These are phyloP conservation scores for Neuroterus valhalla DNA, from an alignment of 1,140 invertebrate genomes.

Conservation along the genomic window DNA sequence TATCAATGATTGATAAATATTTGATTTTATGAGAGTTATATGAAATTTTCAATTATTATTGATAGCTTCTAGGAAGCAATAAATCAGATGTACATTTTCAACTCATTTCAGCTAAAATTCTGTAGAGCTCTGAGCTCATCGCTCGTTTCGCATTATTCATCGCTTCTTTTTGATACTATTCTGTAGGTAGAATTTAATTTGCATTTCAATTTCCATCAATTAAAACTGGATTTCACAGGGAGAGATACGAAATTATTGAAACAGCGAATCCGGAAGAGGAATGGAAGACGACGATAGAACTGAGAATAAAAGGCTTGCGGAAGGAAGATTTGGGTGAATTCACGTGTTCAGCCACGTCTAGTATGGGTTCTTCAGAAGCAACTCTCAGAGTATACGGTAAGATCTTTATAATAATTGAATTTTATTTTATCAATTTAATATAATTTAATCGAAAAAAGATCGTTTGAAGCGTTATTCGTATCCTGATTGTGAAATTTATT, in stretches of 20 bases:
- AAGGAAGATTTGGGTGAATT: conserved; percentile 82
- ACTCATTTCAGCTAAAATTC: background rate
- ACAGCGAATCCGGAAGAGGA: conserved; percentile 69
- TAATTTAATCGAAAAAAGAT: too few relatives aligned
- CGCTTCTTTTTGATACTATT: background rate
- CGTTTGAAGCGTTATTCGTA: too few relatives aligned
- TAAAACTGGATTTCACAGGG: conserved; percentile 67
- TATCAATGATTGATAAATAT: too few relatives aligned
- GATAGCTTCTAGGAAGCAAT: too few relatives aligned
- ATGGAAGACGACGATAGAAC: conserved; percentile 76
- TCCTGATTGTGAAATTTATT: too few relatives aligned
- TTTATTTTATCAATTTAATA: background rate
- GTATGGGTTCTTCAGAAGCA: conserved; percentile 81
- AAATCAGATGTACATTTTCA: too few relatives aligned
- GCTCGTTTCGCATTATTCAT: conserved; percentile 6
- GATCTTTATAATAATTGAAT: conserved; percentile 38
- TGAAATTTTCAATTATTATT: too few relatives aligned
- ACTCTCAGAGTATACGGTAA: conserved; percentile 83
- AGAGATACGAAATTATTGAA: conserved; percentile 76
- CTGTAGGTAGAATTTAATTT: background rate
- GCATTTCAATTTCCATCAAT: conserved; percentile 24
- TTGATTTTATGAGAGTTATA: too few relatives aligned
- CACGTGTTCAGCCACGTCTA: conserved; percentile 83
- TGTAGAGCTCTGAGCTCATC: background rate
- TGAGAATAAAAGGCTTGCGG: conserved; percentile 80